Evolutionary conservation across 2,113 vertebrate species (phyloP), one percentile per base, ranked within the genome.

Genomic region (Ammodytes marinus): DNA sequence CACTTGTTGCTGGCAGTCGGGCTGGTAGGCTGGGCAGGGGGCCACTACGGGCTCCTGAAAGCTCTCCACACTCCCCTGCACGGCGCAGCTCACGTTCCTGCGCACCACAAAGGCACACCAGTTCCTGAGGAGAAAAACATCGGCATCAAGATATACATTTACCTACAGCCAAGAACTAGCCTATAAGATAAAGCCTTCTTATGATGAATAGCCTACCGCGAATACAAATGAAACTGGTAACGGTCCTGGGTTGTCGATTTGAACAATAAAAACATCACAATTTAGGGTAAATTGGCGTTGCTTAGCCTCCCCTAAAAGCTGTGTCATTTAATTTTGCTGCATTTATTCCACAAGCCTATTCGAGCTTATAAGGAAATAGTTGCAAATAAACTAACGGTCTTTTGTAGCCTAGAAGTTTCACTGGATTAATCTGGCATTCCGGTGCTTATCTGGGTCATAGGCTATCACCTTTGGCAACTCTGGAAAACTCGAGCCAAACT

Each of bases 91-190:
- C 92, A 98, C 97, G 82, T 99, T 99, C 95, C 92, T 98, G 84
- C 95, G 96, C 89, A 99, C 97, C 6, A 99, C 96, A 90, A 96
- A 96, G 73, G 98, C 98, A 86, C 98, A 99, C 97, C 98, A 98
- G 94, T 99, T 99, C 93, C 98, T 99, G 93, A 53, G 55, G 72
- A 71, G 50, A 59, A 73, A 63, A 74, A 74, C 45, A 66, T 45
- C 27, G 77, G 35, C 46, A n/a, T 65, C 19, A 49, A 63, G 9
- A 45, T 40, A 19, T 53, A 4, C 5, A 57, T 27, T 27, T 27
- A 27, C 27, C 27, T 27, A 27, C 27, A 27, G 27, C 15, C 19
- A 59, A 59, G 8, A 70, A 49, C n/a, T 27, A 10, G 27, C 27
- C 27, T 27, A 27, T 27, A 27, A 27, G 27, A 27, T 27, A 27